Conservation (phyloP, 2,888 invertebrate genomes). For the Erynnis tages region DNA sequence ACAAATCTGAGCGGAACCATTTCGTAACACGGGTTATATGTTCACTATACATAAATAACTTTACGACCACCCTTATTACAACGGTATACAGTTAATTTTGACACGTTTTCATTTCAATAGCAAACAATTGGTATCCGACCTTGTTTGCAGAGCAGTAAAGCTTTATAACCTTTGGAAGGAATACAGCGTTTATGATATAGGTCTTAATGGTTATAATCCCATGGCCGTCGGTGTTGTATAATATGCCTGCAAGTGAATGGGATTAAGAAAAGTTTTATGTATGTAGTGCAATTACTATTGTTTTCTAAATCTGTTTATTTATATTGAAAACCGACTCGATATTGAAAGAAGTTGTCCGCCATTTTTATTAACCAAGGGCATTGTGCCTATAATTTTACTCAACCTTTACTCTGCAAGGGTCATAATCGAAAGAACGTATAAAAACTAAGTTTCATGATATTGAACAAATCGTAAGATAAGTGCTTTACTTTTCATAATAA, state of each 20-base stretch:
- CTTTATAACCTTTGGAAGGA: neutral
- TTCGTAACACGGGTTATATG: conserved; percentile 19
- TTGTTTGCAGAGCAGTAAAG: neutral
- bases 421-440: too few relatives aligned
- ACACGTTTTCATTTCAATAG: neutral
- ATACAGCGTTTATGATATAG: conserved; percentile 10
- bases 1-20: conserved; percentile 15
- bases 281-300: conserved; percentile 11
- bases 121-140: conserved; percentile 4
- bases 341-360: conserved; percentile 3
- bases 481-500: too few relatives aligned
- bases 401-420: too few relatives aligned
- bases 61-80: conserved; percentile 4
- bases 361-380: too few relatives aligned
- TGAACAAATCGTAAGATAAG: too few relatives aligned
- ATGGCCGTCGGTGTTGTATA: conserved; percentile 11
- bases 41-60: neutral
- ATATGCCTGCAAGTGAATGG: conserved; percentile 17
- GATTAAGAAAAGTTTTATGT: conserved; percentile 12
- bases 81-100: conserved; percentile 10
- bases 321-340: too few relatives aligned
- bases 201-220: conserved; percentile 13
- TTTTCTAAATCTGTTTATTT: too few relatives aligned
- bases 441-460: too few relatives aligned
- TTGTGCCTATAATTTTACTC: too few relatives aligned